Evolutionary conservation across 2,888 invertebrate species (phyloP).

Genomic region (Unio delphinus): DNA sequence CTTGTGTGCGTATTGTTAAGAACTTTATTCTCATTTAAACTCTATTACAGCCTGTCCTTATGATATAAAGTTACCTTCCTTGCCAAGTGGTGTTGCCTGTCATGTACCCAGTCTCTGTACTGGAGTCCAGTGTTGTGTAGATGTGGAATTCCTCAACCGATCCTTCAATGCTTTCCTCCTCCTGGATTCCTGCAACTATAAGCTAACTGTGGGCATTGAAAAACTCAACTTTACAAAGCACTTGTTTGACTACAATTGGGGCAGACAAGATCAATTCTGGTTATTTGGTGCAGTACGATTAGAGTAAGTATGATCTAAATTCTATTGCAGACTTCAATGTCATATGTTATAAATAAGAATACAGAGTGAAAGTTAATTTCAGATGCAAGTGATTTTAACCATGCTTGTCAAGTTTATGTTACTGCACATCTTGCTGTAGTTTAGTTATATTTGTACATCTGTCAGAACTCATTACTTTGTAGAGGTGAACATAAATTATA

Average conservation of each 20-base stretch:
- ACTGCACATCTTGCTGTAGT: no score
- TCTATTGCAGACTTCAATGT: no score
- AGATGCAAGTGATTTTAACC: no score
- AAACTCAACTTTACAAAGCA: conserved; percentile 3
- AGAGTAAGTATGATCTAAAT: conserved; percentile 2
- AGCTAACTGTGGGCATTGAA: conserved; percentile 26
- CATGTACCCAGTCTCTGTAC: conserved; percentile 6
- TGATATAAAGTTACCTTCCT: conserved; percentile 4
- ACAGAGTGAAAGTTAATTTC: no score
- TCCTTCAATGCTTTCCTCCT: conserved; percentile 15
- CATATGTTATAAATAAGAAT: no score
- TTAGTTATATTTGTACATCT: no score
- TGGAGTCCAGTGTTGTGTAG: no score
- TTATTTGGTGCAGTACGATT: conserved; percentile 5
- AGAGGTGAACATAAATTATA: no score
- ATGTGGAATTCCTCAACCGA: conserved; percentile 3
- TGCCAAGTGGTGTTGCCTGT: conserved; percentile 12
- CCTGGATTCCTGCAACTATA: conserved; percentile 24
- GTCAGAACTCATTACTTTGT: no score
- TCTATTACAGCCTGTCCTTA: conserved; percentile 13
- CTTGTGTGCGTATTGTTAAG: no score
- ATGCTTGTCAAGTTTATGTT: no score
- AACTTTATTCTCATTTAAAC: background rate
- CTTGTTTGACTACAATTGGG: conserved; percentile 8
- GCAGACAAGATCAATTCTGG: conserved; percentile 5